These are phyloP conservation scores for Drosophila ananassae DNA, from an alignment of 1,140 invertebrate species.

Conservation along the genomic window DNA sequence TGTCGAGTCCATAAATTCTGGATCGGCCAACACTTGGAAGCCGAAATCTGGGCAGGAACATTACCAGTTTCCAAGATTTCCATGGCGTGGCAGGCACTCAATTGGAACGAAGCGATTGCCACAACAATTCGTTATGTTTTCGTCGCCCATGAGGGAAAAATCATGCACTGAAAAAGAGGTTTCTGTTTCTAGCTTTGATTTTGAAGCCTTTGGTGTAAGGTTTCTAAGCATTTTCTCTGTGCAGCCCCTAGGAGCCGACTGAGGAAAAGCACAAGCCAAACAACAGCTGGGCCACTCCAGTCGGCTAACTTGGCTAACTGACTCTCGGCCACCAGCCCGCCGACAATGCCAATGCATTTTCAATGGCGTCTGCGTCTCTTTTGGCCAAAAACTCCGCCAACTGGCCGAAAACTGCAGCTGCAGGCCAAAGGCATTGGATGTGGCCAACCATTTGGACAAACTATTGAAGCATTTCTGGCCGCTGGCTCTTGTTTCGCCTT, in stretches of 20 bases:
- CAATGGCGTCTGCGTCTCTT: conserved; percentile 68
- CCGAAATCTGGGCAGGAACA: conserved; percentile 28
- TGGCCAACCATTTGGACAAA: conserved; percentile 68
- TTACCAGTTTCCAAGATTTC: conserved; percentile 44
- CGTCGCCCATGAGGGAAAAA: conserved; percentile 61
- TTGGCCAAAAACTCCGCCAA: conserved; percentile 21
- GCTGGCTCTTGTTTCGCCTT: conserved; percentile 36
- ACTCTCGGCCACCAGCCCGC: conserved; percentile 42
- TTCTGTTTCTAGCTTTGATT: neutral
- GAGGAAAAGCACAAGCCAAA: conserved; percentile 50
- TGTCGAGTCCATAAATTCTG: conserved; percentile 39
- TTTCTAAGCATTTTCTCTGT: neutral
- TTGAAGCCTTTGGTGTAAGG: neutral
- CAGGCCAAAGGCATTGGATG: conserved; percentile 65
- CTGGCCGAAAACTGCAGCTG: conserved; percentile 52
- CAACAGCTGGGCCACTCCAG: conserved; percentile 53
- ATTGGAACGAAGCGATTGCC: conserved; percentile 81
- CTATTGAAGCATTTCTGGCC: conserved; percentile 63
- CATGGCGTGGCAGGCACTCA: conserved; percentile 75
- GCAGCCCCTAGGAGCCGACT: neutral
- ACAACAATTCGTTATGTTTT: conserved; percentile 82
- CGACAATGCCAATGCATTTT: conserved; percentile 62
- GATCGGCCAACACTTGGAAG: conserved; percentile 32
- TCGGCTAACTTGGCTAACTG: conserved; percentile 77
- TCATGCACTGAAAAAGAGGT: conserved; percentile 5